Conservation (phyloP, 2,888 invertebrate genomes). For the Eupithecia vulgata region DNA sequence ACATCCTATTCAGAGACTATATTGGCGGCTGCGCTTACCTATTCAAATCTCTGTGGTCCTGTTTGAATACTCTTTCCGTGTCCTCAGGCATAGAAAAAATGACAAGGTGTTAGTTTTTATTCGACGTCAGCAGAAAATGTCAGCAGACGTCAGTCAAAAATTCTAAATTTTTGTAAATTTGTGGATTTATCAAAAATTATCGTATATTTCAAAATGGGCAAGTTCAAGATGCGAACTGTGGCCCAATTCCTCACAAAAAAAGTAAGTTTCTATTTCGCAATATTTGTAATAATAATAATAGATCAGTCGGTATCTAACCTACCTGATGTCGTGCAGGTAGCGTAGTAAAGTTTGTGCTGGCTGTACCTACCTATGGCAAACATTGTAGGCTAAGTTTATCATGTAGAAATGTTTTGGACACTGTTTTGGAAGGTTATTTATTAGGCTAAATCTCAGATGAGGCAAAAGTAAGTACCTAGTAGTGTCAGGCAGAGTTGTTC, state of each 20-base stretch:
- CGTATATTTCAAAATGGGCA: not conserved
- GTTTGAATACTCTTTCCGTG: not conserved
- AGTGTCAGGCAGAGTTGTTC: no score
- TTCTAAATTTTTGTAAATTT: slow-evolving; percentile 5
- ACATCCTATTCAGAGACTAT: no score
- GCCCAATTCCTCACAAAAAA: slow-evolving; percentile 8
- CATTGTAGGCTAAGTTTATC: no score
- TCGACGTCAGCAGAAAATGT: not conserved
- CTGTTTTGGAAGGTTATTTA: no score
- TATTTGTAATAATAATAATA: not conserved
- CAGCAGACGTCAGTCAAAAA: not conserved
- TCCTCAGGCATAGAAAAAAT: slow-evolving; percentile 2
- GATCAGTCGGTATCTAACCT: not conserved
- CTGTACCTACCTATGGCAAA: no score
- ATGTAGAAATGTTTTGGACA: no score
- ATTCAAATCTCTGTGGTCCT: no score
- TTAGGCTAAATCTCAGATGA: no score
- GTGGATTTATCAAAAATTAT: not conserved
- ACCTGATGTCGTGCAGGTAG: not conserved
- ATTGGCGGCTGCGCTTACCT: no score
- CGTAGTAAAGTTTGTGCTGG: no score
- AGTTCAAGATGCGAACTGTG: slow-evolving; percentile 4
- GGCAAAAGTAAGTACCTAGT: no score
- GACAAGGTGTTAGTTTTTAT: not conserved
- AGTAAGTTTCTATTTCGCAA: not conserved